phyloP scores from a whole-genome alignment of 1,140 invertebrate species.

The Bombus terrestris region DNA sequence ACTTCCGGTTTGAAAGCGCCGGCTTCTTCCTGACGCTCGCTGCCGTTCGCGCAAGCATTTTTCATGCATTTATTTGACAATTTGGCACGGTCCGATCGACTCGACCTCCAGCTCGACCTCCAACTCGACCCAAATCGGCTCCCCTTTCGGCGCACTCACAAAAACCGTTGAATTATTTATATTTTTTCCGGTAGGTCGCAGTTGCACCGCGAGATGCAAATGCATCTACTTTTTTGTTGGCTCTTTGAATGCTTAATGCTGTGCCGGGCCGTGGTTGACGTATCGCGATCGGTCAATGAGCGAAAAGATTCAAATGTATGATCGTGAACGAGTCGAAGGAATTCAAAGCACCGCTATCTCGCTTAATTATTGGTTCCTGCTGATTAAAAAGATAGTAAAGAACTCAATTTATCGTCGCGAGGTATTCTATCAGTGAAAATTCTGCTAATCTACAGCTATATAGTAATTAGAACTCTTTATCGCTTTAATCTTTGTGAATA shows the following conservation, averaged over 20 bases:
- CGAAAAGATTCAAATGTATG: background rate
- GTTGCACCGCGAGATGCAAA: slow-evolving; percentile 78
- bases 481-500: background rate
- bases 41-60: slow-evolving; percentile 41
- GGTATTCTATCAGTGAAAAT: background rate
- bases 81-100: slow-evolving; percentile 69
- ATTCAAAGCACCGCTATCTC: background rate
- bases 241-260: slow-evolving; percentile 80
- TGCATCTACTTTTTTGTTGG: slow-evolving; percentile 79
- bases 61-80: slow-evolving; percentile 70
- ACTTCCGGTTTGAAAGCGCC: slow-evolving; percentile 8
- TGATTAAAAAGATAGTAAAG: background rate
- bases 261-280: slow-evolving; percentile 9
- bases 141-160: slow-evolving; percentile 56
- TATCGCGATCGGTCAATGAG: slow-evolving; percentile 24
- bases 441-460: background rate
- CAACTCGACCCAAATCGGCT: slow-evolving; percentile 46
- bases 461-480: background rate
- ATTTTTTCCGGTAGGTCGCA: slow-evolving; percentile 75
- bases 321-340: background rate
- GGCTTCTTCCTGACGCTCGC: background rate
- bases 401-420: background rate
- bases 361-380: background rate
- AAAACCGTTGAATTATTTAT: slow-evolving; percentile 82
- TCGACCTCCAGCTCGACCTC: background rate